Evolutionary conservation across 2,888 invertebrate genomes (phyloP), one percentile per base, ranked within the genome.

Genomic region (Neocrepidodera transversa): DNA sequence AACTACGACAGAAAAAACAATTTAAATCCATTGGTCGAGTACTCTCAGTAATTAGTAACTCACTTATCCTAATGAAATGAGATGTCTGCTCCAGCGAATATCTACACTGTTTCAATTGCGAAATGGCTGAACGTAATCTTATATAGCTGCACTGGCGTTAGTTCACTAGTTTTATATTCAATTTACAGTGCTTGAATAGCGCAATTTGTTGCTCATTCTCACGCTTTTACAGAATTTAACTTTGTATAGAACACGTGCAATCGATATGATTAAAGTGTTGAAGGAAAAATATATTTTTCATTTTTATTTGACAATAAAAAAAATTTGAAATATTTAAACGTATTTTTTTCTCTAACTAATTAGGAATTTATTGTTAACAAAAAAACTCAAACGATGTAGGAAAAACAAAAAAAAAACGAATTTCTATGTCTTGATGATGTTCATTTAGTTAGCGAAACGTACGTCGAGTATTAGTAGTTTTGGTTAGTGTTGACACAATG

Each of bases 31-130:
- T 5, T n/a, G 11, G 3, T 16, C 2, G 16, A 35, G 13, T 48
- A 48, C 48, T 48, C 48, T 48, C 32, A 18, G 48, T 48, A 35
- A 48, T 48, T 48, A 48, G 48, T 48, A 35, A 35, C 35, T 48
- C 47, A 48, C 48, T 48, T 35, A 32, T 30, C 17, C 35, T 48
- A 32, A 48, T 48, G 48, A 48, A 48, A 48, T 20, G 20, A 48
- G 48, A 48, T 48, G 32, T 48, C 18, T 18, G 35, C 35, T 35
- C 35, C 20, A 32, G 18, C 18, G 20, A 30, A 48, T 35, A 32
- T 48, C 32, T 48, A 11, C 30, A 47, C 14, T 35, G 16, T 30
- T 17, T 28, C 16, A 28, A 47, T 26, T 13, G 17, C 14, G 38
- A 38, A 38, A 18, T 48, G 16, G 28, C n/a, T 32, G 20, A 48